Base-by-base conservation (phyloP, 1,140 invertebrate genomes). In the Marisa cornuarietis region DNA sequence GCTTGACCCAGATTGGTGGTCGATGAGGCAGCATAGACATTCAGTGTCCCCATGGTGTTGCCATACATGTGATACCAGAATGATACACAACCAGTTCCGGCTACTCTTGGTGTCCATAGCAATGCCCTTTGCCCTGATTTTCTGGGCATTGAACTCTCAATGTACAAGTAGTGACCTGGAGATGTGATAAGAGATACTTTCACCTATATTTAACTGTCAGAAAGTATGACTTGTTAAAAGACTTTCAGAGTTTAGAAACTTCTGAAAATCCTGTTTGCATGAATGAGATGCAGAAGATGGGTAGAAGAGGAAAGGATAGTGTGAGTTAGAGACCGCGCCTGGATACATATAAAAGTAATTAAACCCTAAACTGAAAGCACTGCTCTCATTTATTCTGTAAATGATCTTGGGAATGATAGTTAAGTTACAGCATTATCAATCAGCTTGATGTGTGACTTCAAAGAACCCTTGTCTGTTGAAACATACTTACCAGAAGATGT, bases 31-130 rank as follows among this genome's bases (percentile, higher is more conserved):
- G 75, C 80, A 20, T 83, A 69, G 42, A 76, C 80, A 14, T 86
- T 87, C 16, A 91, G 81, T 24, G 77, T 82, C 7, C 84, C 87
- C 76, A 89, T 81, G 73, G 85, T 82, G 10, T 80, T 26, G 16
- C 95, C 95, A 85, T 93, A 95, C 95, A 96, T 96, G 85, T 96
- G 95, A 85, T 92, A 94, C 92, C 93, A 96, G 88, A 96, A 95
- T 18, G 76, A 87, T 31, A 90, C 49, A 73, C 89, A 90, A 79
- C 84, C 79, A 4, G 78, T 74, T 8, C 82, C 82, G 10, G 54
- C 51, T 14, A 80, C 79, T 13, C 85, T 69, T 4, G 80, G 80
- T 58, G 86, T 83, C 79, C 86, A 85, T 0, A 90, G 76, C 14
- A 83, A 75, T 0, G 88, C 86, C 42, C 63, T 71, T 76, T 89